Base-by-base conservation (phyloP, 2,797 vertebrate species). In the Halcyon badia region DNA sequence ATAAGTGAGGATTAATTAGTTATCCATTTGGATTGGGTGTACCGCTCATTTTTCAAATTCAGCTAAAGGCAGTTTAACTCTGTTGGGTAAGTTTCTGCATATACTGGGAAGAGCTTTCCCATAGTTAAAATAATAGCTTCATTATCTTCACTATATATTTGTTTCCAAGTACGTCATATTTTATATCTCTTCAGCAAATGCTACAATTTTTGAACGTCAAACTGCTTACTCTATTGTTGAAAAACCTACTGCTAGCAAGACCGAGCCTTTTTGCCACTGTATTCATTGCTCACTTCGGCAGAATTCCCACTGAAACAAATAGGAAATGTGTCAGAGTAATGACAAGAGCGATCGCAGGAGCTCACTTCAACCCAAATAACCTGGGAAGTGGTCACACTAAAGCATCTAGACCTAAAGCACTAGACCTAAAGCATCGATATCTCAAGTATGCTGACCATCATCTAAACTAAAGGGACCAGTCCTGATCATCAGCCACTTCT, bases 11-110 rank as follows among this genome's bases (percentile, higher is more conserved):
- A 96, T 95, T 97, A 97, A 97, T 97, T 97, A 97, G 83, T 93
- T 95, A 96, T 92, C 95, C 91, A 0, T 97, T 96, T 96, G 77
- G 83, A 96, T 60, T 75, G 77, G 39, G 91, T 77, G 94, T 61
- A 94, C 56, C 0, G 14, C 88, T 96, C 97, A 96, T 97, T 98
- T 97, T 97, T 98, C 97, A 98, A 96, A 96, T 94, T 96, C 92
- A 93, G 77, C 92, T 97, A 95, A 91, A 86, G 93, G 91, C 94
- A 95, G 86, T 94, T 91, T 90, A 91, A 94, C 71, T 95, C 94
- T 66, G 52, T 88, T 94, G 86, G 86, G 28, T 89, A 95, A 97
- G 96, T 96, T 94, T 90, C 93, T 95, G 89, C 75, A 80, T 58
- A 57, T 14, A 37, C 25, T 46, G 39, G 65, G 65, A 95, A 81